A percentile compares a stretch with the other conserved stretches of the same genome.
Conservation (phyloP, 2,113 vertebrate species). For the Sardina pilchardus region DNA sequence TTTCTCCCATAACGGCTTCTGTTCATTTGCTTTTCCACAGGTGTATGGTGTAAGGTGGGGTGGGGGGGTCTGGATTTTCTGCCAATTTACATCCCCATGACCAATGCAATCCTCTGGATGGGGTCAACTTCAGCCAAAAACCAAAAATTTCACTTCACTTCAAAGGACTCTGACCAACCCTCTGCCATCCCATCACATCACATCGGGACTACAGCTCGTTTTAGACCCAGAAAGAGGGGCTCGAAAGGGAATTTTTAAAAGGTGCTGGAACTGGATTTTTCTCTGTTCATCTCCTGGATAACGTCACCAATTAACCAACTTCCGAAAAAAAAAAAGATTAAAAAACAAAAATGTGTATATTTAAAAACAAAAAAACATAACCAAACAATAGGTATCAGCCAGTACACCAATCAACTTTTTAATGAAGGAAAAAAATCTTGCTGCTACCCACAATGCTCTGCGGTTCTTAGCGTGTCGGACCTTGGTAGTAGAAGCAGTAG, state of each 20-base stretch:
- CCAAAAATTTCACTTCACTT: conserved; percentile 61
- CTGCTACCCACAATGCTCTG: conserved; percentile 97
- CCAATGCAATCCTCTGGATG: conserved; percentile 97
- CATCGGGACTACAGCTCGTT: conserved; percentile 82
- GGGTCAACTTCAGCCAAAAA: conserved; percentile 88
- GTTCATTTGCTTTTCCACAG: conserved; percentile 87
- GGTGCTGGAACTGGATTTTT: conserved; percentile 76
- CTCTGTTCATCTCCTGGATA: conserved; percentile 72
- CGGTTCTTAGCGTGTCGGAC: conserved; percentile 95
- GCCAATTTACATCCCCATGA: conserved; percentile 94
- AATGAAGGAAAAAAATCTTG: conserved; percentile 78
- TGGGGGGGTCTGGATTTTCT: conserved; percentile 76
- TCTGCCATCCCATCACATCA: conserved; percentile 88
- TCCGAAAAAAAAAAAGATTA: conserved; percentile 75
- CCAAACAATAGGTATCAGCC: conserved; percentile 82
- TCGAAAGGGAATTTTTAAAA: conserved; percentile 74
- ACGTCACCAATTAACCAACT: conserved; percentile 80
- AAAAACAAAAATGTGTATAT: conserved; percentile 13
- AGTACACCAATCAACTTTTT: conserved; percentile 83
- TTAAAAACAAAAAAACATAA: conserved; percentile 53
- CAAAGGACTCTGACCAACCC: conserved; percentile 84
- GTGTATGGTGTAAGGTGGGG: conserved; percentile 82
- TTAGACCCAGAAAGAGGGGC: conserved; percentile 77
- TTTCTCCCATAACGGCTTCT: conserved; percentile 77
- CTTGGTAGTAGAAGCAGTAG: conserved; percentile 87